A percentile compares a stretch with the other conserved stretches of the same genome.
These are phyloP conservation scores for Oreonectes daqikongensis DNA, from an alignment of 2,797 vertebrate genomes.

Conservation along the genomic window DNA sequence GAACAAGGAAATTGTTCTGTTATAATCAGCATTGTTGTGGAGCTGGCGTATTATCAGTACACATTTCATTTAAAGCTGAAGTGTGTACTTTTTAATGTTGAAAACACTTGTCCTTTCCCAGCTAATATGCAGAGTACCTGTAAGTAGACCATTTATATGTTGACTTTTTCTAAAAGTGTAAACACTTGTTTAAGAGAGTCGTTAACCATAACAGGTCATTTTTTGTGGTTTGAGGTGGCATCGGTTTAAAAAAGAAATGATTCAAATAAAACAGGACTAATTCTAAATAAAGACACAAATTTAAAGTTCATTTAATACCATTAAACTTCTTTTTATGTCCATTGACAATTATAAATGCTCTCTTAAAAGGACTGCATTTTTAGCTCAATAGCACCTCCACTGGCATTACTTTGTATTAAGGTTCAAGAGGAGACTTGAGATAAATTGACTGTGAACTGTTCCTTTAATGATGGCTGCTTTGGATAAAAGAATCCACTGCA, in stretches of 20 bases:
- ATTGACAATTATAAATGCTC: conserved; percentile 1
- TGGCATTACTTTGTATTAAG: background rate
- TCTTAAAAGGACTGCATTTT: conserved; percentile 4
- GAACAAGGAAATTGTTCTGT: background rate
- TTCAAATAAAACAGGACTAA: too few species aligned
- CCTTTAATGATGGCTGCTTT: too few species aligned
- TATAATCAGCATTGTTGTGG: background rate
- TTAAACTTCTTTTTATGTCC: background rate
- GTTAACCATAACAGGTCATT: too few species aligned
- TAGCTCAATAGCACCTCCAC: conserved; percentile 39
- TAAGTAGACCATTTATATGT: background rate
- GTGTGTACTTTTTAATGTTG: background rate
- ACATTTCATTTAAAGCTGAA: background rate
- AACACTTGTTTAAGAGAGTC: background rate
- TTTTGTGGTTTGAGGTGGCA: too few species aligned
- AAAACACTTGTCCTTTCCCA: background rate
- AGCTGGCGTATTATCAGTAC: background rate
- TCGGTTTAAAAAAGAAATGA: background rate
- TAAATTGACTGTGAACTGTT: too few species aligned
- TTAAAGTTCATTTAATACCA: background rate
- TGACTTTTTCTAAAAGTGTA: background rate
- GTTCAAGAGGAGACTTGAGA: background rate
- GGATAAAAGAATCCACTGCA: too few species aligned
- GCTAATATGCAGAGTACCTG: background rate
- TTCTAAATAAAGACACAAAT: background rate